Evolutionary conservation across 2,888 invertebrate species (phyloP).

Genomic region (Chymomyza caudatula): DNA sequence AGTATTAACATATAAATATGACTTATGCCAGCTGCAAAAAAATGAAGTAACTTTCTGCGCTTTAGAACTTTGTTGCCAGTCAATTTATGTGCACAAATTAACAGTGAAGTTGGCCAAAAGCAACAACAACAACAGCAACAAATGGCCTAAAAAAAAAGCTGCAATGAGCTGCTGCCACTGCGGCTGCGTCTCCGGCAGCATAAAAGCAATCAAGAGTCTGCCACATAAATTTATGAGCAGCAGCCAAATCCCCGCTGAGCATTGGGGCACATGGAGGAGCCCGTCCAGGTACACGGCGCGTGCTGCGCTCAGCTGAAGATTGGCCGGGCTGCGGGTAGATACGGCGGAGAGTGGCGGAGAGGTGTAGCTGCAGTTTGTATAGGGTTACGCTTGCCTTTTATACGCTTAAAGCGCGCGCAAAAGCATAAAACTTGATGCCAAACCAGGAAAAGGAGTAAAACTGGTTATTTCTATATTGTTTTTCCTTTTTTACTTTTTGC

Average conservation of each 20-base stretch:
- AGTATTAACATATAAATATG: neutral
- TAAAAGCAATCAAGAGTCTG: constrained; percentile 58
- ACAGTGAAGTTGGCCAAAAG: constrained; percentile 7
- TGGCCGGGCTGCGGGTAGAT: neutral
- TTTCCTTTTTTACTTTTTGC: neutral
- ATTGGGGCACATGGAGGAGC: constrained; percentile 12
- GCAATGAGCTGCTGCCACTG: neutral
- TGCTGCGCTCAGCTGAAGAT: constrained; percentile 12
- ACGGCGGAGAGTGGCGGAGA: neutral
- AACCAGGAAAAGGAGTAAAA: constrained; percentile 1
- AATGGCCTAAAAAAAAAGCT: neutral
- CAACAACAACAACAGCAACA: neutral
- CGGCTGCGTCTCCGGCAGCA: constrained; percentile 27
- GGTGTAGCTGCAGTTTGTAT: neutral
- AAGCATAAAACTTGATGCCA: neutral
- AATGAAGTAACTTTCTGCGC: constrained; percentile 11
- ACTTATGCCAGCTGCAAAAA: constrained; percentile 9
- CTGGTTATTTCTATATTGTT: neutral
- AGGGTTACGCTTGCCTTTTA: too few relatives aligned
- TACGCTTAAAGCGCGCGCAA: neutral
- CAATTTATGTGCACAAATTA: constrained; percentile 65
- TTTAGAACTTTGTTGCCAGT: constrained; percentile 30
- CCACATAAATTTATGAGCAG: constrained; percentile 66
- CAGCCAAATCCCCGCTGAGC: constrained; percentile 36
- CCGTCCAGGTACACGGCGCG: constrained; percentile 14